Conservation (phyloP, 2,113 vertebrate genomes). For the Chlamydotis undulata region DNA sequence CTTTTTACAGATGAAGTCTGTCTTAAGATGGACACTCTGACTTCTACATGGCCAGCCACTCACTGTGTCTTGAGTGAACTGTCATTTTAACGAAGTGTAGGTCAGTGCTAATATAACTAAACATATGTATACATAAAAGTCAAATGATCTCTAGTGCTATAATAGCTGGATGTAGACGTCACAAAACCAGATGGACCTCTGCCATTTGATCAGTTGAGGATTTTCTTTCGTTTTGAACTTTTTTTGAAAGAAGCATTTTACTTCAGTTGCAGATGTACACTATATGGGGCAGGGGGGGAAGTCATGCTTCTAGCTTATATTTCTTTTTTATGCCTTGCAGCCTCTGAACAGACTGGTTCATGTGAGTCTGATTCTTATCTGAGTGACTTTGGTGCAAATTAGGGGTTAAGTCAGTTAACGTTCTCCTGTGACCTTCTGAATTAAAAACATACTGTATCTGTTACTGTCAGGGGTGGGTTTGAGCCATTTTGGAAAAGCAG, state of each 20-base stretch:
- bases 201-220: neutral
- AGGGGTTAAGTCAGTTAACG: neutral
- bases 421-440: neutral
- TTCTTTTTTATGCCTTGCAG: neutral
- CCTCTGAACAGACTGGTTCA: neutral
- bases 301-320: neutral
- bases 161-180: neutral
- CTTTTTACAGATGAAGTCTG: neutral
- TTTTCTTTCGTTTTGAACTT: neutral
- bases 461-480: neutral
- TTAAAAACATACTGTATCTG: neutral
- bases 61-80: neutral
- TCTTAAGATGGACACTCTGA: neutral
- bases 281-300: too few relatives aligned
- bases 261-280: neutral
- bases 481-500: neutral
- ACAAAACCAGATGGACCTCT: neutral
- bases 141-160: neutral
- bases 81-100: neutral
- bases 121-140: neutral
- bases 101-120: neutral
- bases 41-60: neutral
- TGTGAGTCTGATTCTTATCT: neutral
- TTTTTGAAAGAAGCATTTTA: neutral
- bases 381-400: neutral